Evolutionary conservation across 2,888 invertebrate genomes (phyloP).

Genomic region (Oscheius sp.): DNA sequence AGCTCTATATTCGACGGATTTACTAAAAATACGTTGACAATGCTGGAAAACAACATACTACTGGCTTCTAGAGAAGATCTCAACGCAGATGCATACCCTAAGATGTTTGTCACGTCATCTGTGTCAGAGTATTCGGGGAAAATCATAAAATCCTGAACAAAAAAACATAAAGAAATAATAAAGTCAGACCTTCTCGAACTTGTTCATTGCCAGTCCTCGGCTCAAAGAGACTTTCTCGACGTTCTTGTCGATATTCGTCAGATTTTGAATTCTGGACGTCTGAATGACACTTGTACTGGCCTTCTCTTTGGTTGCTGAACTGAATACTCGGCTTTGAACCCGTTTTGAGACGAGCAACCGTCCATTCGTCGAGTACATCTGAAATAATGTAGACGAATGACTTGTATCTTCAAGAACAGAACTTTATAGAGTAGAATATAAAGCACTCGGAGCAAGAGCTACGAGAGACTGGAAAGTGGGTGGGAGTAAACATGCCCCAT

Average conservation of each 20-base stretch:
- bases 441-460: background rate
- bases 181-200: slow-evolving; percentile 68
- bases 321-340: background rate
- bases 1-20: slow-evolving; percentile 48
- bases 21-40: slow-evolving; percentile 32
- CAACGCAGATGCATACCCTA: slow-evolving; percentile 53
- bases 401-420: background rate
- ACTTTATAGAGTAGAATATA: background rate
- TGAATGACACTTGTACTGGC: slow-evolving; percentile 16
- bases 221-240: slow-evolving; percentile 67
- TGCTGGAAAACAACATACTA: slow-evolving; percentile 38
- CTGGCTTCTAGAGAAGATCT: slow-evolving; percentile 45
- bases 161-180: background rate
- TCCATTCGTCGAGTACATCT: slow-evolving; percentile 9
- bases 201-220: slow-evolving; percentile 68
- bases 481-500: slow-evolving; percentile 2
- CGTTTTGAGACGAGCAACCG: background rate
- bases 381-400: background rate
- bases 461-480: background rate
- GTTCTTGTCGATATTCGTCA: slow-evolving; percentile 41
- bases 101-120: slow-evolving; percentile 67
- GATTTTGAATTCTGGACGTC: slow-evolving; percentile 31
- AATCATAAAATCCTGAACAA: slow-evolving; percentile 72
- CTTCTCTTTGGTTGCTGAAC: slow-evolving; percentile 7
- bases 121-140: slow-evolving; percentile 71